Conservation (phyloP, 1,140 invertebrate species). For the Leptinotarsa defecta region DNA sequence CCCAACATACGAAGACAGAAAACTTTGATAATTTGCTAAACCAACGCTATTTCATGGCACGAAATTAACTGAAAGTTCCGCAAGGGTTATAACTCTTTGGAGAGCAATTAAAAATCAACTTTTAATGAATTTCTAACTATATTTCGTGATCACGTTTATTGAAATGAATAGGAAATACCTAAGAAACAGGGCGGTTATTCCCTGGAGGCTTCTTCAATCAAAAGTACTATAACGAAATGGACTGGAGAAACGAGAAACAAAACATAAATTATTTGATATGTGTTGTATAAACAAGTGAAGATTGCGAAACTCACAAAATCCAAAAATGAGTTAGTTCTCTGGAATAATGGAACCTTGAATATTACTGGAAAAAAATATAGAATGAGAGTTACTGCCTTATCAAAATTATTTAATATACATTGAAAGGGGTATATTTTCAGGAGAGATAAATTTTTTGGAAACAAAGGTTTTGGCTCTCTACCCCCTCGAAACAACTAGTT, state of each 20-base stretch:
- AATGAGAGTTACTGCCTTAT: too few species aligned
- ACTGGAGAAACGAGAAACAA: background rate
- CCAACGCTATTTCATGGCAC: background rate
- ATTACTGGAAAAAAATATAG: too few species aligned
- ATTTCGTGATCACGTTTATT: conserved; percentile 21
- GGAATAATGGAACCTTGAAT: too few species aligned
- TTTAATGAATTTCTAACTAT: conserved; percentile 26
- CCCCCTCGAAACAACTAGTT: too few species aligned
- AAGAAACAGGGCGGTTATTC: conserved; percentile 30
- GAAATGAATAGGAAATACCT: conserved; percentile 35
- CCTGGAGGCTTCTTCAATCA: conserved; percentile 9
- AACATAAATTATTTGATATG: background rate
- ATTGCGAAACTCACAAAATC: too few species aligned
- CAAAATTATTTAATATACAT: too few species aligned
- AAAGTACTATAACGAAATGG: background rate
- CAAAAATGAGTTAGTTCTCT: too few species aligned
- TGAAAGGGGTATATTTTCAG: too few species aligned
- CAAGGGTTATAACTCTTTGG: conserved; percentile 25
- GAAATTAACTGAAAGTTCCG: conserved; percentile 8
- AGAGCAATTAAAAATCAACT: conserved; percentile 36
- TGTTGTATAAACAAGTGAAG: too few species aligned
- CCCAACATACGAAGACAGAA: background rate
- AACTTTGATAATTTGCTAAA: background rate
- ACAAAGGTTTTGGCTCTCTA: too few species aligned
- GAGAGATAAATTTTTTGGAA: too few species aligned